Evolutionary conservation across 2,797 vertebrate species (phyloP).

Genomic region (Malurus leucopterus): DNA sequence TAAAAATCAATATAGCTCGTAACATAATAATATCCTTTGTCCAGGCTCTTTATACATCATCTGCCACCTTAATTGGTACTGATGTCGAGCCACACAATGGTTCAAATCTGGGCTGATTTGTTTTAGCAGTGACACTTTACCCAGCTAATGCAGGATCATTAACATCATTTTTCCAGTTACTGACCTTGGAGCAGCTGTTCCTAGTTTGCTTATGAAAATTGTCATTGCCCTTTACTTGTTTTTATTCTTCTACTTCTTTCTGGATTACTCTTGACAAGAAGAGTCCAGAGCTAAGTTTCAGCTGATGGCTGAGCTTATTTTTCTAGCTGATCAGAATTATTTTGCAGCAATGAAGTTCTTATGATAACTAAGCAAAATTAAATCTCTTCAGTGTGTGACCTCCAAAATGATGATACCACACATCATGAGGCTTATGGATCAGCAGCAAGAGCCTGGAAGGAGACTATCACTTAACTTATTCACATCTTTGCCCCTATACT

Average conservation of each 20-base stretch:
- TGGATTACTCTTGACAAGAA: slow-evolving; percentile 4
- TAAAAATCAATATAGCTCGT: slow-evolving; percentile 50
- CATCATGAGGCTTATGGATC: background rate
- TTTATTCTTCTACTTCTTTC: slow-evolving; percentile 3
- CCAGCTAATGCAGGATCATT: slow-evolving; percentile 39
- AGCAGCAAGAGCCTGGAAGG: background rate
- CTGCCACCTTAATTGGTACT: slow-evolving; percentile 54
- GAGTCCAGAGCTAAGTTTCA: background rate
- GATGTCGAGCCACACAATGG: slow-evolving; percentile 37
- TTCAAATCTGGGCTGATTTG: slow-evolving; percentile 45
- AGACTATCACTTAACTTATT: background rate
- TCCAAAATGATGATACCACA: background rate
- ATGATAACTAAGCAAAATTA: slow-evolving; percentile 1
- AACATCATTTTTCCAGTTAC: slow-evolving; percentile 39
- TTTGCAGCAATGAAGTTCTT: background rate
- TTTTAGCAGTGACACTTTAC: slow-evolving; percentile 47
- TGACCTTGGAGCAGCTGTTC: slow-evolving; percentile 49
- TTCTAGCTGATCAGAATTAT: background rate
- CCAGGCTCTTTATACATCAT: slow-evolving; percentile 44
- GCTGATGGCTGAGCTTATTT: background rate
- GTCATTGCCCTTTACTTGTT: background rate
- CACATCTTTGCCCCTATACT: background rate
- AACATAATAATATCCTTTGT: slow-evolving; percentile 63
- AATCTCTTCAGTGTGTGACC: background rate
- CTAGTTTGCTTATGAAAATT: slow-evolving; percentile 44